A percentile compares a stretch with the other conserved stretches of the same genome.
Conservation (phyloP, 2,797 vertebrate species). For the Mionectes olivaceus region DNA sequence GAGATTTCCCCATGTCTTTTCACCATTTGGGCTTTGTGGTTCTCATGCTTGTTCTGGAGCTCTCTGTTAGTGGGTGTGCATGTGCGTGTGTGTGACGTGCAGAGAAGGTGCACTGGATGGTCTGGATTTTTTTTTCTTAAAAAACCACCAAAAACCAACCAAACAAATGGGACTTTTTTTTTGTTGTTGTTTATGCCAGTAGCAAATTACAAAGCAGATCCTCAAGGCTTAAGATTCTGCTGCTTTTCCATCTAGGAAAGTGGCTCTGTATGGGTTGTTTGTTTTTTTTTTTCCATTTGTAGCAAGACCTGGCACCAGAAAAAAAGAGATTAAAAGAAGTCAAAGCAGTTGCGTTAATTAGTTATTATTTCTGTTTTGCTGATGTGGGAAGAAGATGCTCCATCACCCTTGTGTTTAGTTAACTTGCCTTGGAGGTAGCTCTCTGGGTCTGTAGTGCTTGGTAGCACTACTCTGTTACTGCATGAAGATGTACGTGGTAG, state of each 20-base stretch:
- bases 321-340: not conserved
- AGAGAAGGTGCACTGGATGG: constrained; percentile 9
- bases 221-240: constrained; percentile 24
- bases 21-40: constrained; percentile 17
- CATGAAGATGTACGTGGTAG: fast-evolving
- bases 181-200: constrained; percentile 49
- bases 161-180: constrained; percentile 48
- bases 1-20: not conserved
- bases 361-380: constrained; percentile 41
- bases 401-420: not conserved
- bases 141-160: not conserved
- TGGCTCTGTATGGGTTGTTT: not conserved
- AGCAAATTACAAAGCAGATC: constrained; percentile 43
- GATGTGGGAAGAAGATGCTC: constrained; percentile 58
- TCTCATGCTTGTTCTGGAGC: constrained; percentile 54
- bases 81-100: not conserved
- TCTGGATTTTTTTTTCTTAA: not conserved
- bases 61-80: not conserved
- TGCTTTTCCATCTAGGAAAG: not conserved
- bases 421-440: not conserved
- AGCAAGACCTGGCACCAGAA: constrained; percentile 38
- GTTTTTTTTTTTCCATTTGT: constrained; percentile 29
- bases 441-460: not conserved
- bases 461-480: not conserved
- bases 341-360: constrained; percentile 42